Percentiles rank a stretch among this genome's conserved stretches.
phyloP scores from a whole-genome alignment of 2,797 vertebrate genomes.

The Ataeniobius toweri region DNA sequence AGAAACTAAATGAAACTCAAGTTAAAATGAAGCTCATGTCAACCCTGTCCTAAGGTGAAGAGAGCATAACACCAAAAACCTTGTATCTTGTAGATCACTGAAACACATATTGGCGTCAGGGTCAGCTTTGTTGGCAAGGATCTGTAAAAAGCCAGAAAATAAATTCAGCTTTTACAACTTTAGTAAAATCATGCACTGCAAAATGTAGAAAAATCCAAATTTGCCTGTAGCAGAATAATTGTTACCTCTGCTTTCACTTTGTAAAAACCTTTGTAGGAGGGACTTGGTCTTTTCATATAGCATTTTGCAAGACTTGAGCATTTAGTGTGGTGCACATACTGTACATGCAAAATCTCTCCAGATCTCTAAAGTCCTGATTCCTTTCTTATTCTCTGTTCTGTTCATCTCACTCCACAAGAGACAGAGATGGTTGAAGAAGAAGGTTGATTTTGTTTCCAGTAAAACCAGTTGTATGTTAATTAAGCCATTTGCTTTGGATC shows the following conservation, averaged over 20 bases:
- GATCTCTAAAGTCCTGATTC: neutral
- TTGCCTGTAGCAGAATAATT: too few relatives aligned
- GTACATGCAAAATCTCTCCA: neutral
- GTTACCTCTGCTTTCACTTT: too few relatives aligned
- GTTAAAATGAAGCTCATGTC: neutral
- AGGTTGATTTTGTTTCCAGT: neutral
- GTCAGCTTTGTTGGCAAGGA: neutral
- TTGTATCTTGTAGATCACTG: neutral
- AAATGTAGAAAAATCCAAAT: neutral
- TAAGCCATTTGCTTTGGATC: neutral
- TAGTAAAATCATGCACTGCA: neutral
- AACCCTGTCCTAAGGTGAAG: conserved; percentile 26
- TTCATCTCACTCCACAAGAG: neutral
- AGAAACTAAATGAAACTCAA: conserved; percentile 27
- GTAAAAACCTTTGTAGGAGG: too few relatives aligned
- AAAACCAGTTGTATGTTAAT: neutral
- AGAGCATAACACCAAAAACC: conserved; percentile 4
- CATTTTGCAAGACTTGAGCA: neutral
- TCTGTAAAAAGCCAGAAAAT: neutral
- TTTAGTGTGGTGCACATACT: neutral
- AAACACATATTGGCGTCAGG: neutral
- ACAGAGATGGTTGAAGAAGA: neutral
- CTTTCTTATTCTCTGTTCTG: too few relatives aligned
- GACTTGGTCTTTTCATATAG: too few relatives aligned
- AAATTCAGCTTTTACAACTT: neutral